These are phyloP conservation scores for Ibycter americanus DNA, from an alignment of 2,797 vertebrate genomes.

Conservation along the genomic window DNA sequence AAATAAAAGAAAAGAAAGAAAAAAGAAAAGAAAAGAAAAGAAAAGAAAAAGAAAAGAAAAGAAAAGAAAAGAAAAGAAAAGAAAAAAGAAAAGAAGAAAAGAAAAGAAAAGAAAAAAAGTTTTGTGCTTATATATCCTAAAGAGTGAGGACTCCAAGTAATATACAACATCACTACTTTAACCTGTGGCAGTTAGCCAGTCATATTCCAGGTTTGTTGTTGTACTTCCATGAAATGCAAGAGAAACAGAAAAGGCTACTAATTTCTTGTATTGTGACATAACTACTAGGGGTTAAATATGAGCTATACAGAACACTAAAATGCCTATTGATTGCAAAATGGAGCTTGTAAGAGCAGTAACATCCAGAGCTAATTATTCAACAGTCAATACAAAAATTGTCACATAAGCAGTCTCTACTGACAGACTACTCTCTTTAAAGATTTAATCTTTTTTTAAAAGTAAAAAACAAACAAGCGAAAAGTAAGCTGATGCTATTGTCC, in stretches of 20 bases:
- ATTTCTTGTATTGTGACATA: neutral
- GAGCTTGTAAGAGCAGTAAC: neutral
- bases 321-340: neutral
- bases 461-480: neutral
- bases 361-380: neutral
- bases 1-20: neutral
- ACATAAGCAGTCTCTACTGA: neutral
- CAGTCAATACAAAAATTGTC: neutral
- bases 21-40: too few relatives aligned
- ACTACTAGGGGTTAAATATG: neutral
- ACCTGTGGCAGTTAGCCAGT: neutral
- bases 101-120: neutral
- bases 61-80: neutral
- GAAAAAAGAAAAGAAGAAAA: too few relatives aligned
- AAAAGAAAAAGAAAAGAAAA: too few relatives aligned
- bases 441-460: neutral
- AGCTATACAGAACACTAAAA: neutral
- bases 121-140: neutral
- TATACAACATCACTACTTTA: neutral
- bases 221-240: neutral
- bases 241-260: neutral
- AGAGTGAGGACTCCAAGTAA: neutral
- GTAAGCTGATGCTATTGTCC: neutral
- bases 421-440: neutral
- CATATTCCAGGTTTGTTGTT: neutral